phyloP scores from a whole-genome alignment of 2,797 vertebrate species.

The Myotis findleyi region DNA sequence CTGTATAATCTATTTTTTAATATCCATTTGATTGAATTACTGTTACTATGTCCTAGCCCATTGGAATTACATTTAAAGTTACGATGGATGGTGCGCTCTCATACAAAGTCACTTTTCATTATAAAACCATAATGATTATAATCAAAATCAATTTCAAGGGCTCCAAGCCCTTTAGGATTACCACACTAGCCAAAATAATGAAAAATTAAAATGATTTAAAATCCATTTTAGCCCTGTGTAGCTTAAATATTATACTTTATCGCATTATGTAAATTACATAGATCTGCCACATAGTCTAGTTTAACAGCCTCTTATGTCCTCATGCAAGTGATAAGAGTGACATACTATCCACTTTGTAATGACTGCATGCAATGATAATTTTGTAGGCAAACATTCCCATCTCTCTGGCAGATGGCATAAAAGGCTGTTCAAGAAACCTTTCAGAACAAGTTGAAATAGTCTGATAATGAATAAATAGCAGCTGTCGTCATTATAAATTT shows the following conservation, averaged over 20 bases:
- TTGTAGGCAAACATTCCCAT: constrained; percentile 72
- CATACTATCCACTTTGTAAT: constrained; percentile 66
- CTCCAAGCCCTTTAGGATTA: constrained; percentile 55
- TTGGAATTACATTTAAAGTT: constrained; percentile 59
- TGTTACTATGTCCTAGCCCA: constrained; percentile 37
- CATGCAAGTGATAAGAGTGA: constrained; percentile 63
- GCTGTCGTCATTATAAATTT: constrained; percentile 50
- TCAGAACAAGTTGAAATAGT: constrained; percentile 64
- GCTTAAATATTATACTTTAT: constrained; percentile 75
- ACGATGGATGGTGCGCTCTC: constrained; percentile 11
- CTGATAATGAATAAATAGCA: constrained; percentile 74
- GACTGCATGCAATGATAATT: constrained; percentile 69
- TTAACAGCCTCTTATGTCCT: constrained; percentile 59
- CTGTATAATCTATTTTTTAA: constrained; percentile 65
- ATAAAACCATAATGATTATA: constrained; percentile 72
- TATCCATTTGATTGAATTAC: constrained; percentile 64
- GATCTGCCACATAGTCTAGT: constrained; percentile 66
- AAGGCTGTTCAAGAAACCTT: constrained; percentile 69
- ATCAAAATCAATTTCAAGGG: constrained; percentile 77
- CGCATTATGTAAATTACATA: constrained; percentile 75
- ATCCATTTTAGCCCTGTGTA: constrained; percentile 61
- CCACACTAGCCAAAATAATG: constrained; percentile 60
- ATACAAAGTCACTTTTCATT: constrained; percentile 67
- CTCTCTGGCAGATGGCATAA: constrained; percentile 62
- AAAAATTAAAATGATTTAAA: constrained; percentile 79